phyloP scores from a whole-genome alignment of 1,140 invertebrate species.

The Condylostylus longicornis region DNA sequence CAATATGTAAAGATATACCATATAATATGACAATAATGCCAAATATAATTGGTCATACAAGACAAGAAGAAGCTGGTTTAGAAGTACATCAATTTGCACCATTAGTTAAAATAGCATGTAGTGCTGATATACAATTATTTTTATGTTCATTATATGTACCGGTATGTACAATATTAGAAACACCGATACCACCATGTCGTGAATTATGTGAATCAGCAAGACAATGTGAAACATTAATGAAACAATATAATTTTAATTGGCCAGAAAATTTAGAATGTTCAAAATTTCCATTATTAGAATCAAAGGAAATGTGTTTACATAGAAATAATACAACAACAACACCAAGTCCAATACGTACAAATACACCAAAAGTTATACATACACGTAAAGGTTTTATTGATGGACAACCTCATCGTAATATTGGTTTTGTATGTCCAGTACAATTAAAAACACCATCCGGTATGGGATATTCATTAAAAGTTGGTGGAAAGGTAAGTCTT shows the following conservation, averaged over 20 bases:
- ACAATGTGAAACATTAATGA: constrained; percentile 86
- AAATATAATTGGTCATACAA: constrained; percentile 81
- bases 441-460: constrained; percentile 69
- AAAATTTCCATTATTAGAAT: constrained; percentile 63
- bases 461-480: constrained; percentile 63
- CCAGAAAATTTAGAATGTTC: constrained; percentile 84
- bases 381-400: constrained; percentile 23
- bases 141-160: constrained; percentile 92
- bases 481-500: constrained; percentile 55
- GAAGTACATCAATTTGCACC: constrained; percentile 91
- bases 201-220: constrained; percentile 78
- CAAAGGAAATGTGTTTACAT: constrained; percentile 66
- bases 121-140: constrained; percentile 85
- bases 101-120: constrained; percentile 91
- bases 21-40: constrained; percentile 97
- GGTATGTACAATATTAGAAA: constrained; percentile 84
- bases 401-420: constrained; percentile 38
- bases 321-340: constrained; percentile 50
- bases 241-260: constrained; percentile 86
- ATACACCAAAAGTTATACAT: constrained; percentile 17
- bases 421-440: constrained; percentile 70
- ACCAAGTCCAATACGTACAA: constrained; percentile 18
- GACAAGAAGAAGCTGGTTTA: constrained; percentile 85
- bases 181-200: constrained; percentile 81
- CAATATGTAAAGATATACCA: constrained; percentile 77